Base-by-base conservation (phyloP, 2,113 vertebrate species). In the Rhadina sibilatrix region DNA sequence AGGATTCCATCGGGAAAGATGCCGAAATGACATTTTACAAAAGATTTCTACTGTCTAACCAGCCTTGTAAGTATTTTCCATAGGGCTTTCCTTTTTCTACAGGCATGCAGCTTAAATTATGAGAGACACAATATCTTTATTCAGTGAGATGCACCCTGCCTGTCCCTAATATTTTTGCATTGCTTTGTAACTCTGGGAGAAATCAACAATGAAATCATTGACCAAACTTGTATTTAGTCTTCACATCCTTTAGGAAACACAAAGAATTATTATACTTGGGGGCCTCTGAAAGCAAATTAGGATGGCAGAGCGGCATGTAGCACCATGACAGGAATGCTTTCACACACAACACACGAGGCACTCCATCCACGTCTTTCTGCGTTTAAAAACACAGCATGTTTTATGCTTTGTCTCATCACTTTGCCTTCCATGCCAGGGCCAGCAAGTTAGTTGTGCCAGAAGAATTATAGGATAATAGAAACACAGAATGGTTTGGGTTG, bases 151-250 rank as follows among this genome's bases (percentile, higher is more conserved):
- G 92, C 80, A 86, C 85, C 83, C 93, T 89, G 90, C 88, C 69
- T 92, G 79, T 90, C 92, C 85, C 83, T 84, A 88, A 86, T 95
- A 93, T 94, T 96, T 95, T 54, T 64, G 23, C 77, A 87, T 23
- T 46, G 68, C 88, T 95, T 88, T 82, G 72, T 56, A 84, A 71
- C 89, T 84, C 76, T 12, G 22, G 21, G 57, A 94, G 79, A 93
- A 95, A 96, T 40, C 86, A 95, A 96, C 96, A 96, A 96, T 72
- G 79, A 84, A 94, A 83, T 76, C 92, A 95, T 94, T 96, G 86
- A 96, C 44, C 77, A 90, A 90, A 87, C 49, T 89, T 40, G 2
- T 79, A 80, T 90, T 96, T 92, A 96, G 90, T 63, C 77, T 89
- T 92, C 90, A 66, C 49, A 76, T 89, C 87, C 83, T 70, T 87